Percentiles rank a stretch among this genome's conserved stretches.
These are phyloP conservation scores for Drosophila quinaria DNA, from an alignment of 2,888 invertebrate species.

Conservation along the genomic window DNA sequence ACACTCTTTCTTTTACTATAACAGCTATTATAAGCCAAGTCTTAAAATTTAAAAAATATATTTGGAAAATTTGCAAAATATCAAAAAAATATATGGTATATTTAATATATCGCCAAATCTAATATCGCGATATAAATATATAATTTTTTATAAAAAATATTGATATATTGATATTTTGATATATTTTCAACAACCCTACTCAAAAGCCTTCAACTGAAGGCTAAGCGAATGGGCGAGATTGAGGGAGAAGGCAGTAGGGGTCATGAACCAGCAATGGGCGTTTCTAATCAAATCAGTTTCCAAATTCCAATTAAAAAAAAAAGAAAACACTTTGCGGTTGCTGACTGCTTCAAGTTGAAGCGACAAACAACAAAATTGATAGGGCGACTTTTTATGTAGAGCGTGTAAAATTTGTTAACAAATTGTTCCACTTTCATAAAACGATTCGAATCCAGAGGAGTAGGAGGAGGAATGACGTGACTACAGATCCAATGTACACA, in stretches of 20 bases:
- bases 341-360: constrained; percentile 35
- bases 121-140: no score
- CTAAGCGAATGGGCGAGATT: constrained; percentile 70
- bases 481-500: constrained; percentile 3
- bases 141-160: no score
- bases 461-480: constrained; percentile 29
- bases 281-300: constrained; percentile 80
- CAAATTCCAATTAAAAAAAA: constrained; percentile 55
- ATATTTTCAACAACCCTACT: no score
- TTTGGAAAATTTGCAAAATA: no score
- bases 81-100: no score
- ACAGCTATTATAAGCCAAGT: no score
- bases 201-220: constrained; percentile 72
- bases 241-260: neutral
- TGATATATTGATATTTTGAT: no score
- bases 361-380: constrained; percentile 65
- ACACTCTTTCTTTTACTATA: no score
- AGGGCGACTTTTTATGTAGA: constrained; percentile 51
- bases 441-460: neutral
- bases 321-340: constrained; percentile 54
- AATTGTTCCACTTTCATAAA: constrained; percentile 42
- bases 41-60: no score
- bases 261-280: constrained; percentile 64
- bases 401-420: constrained; percentile 60
- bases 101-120: no score